phyloP scores from a whole-genome alignment of 2,113 vertebrate species.

The Cephalopholis sonnerati region DNA sequence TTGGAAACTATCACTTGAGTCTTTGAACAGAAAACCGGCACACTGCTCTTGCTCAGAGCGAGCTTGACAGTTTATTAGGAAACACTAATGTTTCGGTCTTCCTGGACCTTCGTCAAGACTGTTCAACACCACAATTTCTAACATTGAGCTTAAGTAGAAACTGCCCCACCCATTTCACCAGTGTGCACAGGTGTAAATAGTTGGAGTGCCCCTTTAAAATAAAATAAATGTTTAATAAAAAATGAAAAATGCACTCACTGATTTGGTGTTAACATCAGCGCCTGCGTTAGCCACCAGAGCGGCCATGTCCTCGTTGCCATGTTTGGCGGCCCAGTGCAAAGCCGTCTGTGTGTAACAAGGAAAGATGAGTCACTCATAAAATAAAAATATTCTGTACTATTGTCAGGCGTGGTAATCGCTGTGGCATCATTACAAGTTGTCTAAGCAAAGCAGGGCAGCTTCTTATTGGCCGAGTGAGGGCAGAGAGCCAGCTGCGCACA shows the following conservation, averaged over 20 bases:
- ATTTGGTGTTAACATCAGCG: slow-evolving; percentile 85
- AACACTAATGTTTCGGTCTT: too few species aligned
- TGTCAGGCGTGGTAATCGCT: neutral
- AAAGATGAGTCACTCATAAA: slow-evolving; percentile 11
- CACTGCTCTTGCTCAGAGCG: too few species aligned
- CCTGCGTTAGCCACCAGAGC: slow-evolving; percentile 81
- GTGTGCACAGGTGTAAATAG: too few species aligned
- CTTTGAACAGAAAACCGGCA: too few species aligned
- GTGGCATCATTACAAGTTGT: slow-evolving; percentile 23
- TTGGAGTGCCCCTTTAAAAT: neutral
- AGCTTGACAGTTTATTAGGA: too few species aligned
- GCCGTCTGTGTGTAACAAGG: slow-evolving; percentile 78
- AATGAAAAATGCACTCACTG: slow-evolving; percentile 76
- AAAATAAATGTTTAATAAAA: neutral
- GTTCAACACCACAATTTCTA: too few species aligned
- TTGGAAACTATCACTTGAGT: too few species aligned
- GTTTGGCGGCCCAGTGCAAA: slow-evolving; percentile 89
- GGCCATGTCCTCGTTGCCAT: slow-evolving; percentile 86
- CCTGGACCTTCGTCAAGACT: too few species aligned
- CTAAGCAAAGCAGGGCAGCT: slow-evolving; percentile 13
- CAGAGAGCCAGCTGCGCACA: slow-evolving; percentile 76
- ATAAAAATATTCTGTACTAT: neutral
- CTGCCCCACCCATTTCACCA: too few species aligned
- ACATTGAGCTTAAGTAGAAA: too few species aligned
- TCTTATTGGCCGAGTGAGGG: slow-evolving; percentile 63